Evolutionary conservation across 2,797 vertebrate genomes (phyloP).

Genomic region (Meriones psammophilus): DNA sequence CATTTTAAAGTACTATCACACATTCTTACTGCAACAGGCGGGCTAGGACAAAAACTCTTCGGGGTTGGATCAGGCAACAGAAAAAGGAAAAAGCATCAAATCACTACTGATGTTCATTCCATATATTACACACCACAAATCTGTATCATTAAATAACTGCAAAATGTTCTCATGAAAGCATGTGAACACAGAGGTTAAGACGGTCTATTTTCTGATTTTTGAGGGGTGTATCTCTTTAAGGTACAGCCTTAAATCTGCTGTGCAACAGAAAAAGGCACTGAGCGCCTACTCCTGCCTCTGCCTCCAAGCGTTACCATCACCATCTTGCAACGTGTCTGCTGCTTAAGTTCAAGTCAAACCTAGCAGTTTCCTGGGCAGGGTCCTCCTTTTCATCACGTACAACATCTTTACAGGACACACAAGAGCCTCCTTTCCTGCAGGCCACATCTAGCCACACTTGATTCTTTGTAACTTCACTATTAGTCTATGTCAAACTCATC

Average conservation of each 20-base stretch:
- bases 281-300: neutral
- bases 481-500: neutral
- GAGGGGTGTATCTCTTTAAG: neutral
- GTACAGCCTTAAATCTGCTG: neutral
- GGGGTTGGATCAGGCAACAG: neutral
- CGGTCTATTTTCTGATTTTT: neutral
- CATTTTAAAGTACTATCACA: neutral
- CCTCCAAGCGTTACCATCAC: neutral
- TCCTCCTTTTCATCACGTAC: neutral
- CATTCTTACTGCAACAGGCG: neutral
- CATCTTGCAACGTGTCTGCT: neutral
- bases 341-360: neutral
- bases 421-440: too few species aligned
- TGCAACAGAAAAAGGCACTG: neutral
- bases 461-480: too few species aligned
- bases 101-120: neutral
- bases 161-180: constrained; percentile 26
- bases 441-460: neutral
- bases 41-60: neutral
- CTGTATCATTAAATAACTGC: neutral
- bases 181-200: neutral
- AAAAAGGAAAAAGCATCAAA: neutral
- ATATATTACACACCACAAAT: neutral
- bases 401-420: neutral
- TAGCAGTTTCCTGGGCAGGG: neutral